Conservation (phyloP, 2,797 vertebrate genomes). For the Perodicticus potto region DNA sequence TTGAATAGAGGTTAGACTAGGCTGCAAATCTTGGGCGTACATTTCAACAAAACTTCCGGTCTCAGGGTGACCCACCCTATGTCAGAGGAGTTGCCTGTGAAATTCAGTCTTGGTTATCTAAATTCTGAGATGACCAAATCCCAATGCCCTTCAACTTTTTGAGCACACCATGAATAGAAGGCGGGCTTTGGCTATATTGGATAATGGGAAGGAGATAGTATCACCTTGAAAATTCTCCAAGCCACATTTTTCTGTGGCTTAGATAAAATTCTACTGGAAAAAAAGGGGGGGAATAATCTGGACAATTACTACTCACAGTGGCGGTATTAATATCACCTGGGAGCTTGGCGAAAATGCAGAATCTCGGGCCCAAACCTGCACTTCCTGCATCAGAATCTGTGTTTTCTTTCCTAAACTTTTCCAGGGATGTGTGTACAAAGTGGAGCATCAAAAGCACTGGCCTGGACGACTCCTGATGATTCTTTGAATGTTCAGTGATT, state of each 20-base stretch:
- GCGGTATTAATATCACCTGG: not conserved
- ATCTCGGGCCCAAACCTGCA: not conserved
- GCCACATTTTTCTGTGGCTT: not conserved
- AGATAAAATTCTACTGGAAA: not conserved
- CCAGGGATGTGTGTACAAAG: not conserved
- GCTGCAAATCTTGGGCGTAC: constrained; percentile 59
- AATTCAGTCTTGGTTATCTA: constrained; percentile 53
- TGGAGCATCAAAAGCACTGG: not conserved
- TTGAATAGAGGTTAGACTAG: constrained; percentile 69
- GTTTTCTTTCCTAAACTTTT: not conserved
- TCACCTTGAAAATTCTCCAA: constrained; percentile 48
- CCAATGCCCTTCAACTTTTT: constrained; percentile 34
- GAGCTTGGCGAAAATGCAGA: not conserved
- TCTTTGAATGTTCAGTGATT: constrained; percentile 39
- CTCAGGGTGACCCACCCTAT: constrained; percentile 53
- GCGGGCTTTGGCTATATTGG: not conserved
- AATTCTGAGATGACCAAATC: constrained; percentile 48
- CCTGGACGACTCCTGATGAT: not conserved
- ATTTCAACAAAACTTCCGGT: constrained; percentile 68
- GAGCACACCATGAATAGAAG: not conserved
- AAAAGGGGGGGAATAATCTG: not conserved
- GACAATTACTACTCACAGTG: not conserved
- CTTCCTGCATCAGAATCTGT: not conserved
- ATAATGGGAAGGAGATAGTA: constrained; percentile 22
- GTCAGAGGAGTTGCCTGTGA: constrained; percentile 58